phyloP scores from a whole-genome alignment of 2,888 invertebrate species.

The Tenthredo amoena region DNA sequence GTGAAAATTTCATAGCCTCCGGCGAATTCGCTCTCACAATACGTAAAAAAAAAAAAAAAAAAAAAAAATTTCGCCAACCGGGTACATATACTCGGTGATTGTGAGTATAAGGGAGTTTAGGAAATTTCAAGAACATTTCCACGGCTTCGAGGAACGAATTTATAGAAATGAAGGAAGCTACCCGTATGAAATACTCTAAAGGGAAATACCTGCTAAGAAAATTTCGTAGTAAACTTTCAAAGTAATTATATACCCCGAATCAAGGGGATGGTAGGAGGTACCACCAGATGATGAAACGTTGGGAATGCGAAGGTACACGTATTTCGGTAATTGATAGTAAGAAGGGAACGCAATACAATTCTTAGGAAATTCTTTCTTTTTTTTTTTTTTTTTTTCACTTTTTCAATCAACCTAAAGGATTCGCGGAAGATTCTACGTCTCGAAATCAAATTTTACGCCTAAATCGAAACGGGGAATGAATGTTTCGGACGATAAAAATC shows the following conservation, averaged over 20 bases:
- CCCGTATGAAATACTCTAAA: slow-evolving; percentile 38
- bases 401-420: not conserved
- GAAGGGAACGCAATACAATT: not conserved
- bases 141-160: slow-evolving; percentile 22
- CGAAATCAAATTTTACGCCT: not conserved
- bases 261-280: not conserved
- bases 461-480: not conserved
- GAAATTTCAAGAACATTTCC: not conserved
- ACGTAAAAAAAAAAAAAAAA: too few relatives aligned
- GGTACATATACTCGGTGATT: too few relatives aligned
- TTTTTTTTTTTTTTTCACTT: not conserved
- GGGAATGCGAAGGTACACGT: not conserved
- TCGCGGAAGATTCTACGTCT: not conserved
- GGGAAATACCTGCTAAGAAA: slow-evolving; percentile 23
- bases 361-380: not conserved
- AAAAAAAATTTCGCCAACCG: too few relatives aligned
- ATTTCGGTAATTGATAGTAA: not conserved
- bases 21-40: too few relatives aligned
- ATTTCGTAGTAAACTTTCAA: slow-evolving; percentile 36
- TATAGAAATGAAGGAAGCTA: slow-evolving; percentile 20
- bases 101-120: not conserved
- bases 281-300: not conserved
- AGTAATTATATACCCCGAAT: slow-evolving; percentile 39
- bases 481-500: not conserved
- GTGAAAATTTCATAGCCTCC: too few relatives aligned